Evolutionary conservation across 2,113 vertebrate species (phyloP).

Genomic region (human): DNA sequence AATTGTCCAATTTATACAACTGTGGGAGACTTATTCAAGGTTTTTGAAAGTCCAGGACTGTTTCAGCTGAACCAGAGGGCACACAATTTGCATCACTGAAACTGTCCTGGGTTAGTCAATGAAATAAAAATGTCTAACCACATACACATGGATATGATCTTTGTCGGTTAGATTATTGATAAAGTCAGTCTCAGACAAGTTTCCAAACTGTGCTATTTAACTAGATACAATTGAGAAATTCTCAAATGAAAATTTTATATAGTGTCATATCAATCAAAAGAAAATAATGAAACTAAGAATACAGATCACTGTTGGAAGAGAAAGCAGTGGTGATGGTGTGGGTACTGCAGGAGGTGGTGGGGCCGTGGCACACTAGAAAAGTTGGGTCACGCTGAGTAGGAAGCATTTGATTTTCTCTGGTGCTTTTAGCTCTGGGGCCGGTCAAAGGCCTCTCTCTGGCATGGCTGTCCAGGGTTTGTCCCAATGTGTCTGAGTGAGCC

Average conservation of each 20-base stretch:
- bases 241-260: conserved; percentile 86
- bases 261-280: conserved; percentile 88
- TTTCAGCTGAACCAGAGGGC: conserved; percentile 70
- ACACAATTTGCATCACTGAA: conserved; percentile 79
- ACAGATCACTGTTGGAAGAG: conserved; percentile 84
- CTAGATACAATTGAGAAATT: conserved; percentile 89
- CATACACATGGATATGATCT: conserved; percentile 89
- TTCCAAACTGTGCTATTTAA: conserved; percentile 88
- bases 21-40: conserved; percentile 66
- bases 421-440: conserved; percentile 88
- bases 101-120: conserved; percentile 72
- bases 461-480: conserved; percentile 94
- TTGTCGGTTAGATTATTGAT: conserved; percentile 83
- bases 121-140: conserved; percentile 81
- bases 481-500: conserved; percentile 92
- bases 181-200: conserved; percentile 84
- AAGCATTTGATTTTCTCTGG: conserved; percentile 94
- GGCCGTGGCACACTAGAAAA: conserved; percentile 84
- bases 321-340: conserved; percentile 87
- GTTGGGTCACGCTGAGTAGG: conserved; percentile 86
- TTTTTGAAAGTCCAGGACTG: conserved; percentile 58
- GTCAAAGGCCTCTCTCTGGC: conserved; percentile 86
- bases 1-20: conserved; percentile 82
- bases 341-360: conserved; percentile 81
- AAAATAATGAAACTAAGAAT: conserved; percentile 86